Conservation (phyloP, 2,113 vertebrate species). For the Danio rerio region GRCz12tu NC_133176.1:36599501-36600000, state of each 20-base stretch:
- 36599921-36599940: conserved; percentile 50
- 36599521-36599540: too few relatives aligned
- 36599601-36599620: too few relatives aligned
- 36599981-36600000: conserved; percentile 50
- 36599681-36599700: too few relatives aligned
- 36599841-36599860: conserved; percentile 30
- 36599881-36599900: conserved; percentile 55
- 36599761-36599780: not conserved
- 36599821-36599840: conserved; percentile 22
- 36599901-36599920: conserved; percentile 32
- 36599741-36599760: not conserved
- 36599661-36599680: too few relatives aligned
- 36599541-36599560: too few relatives aligned
- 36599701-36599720: too few relatives aligned
- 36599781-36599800: not conserved
- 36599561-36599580: too few relatives aligned
- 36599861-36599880: conserved; percentile 39
- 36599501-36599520: too few relatives aligned
- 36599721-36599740: not conserved
- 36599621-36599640: too few relatives aligned
- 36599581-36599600: too few relatives aligned
- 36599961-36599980: conserved; percentile 60
- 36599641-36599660: too few relatives aligned
- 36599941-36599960: conserved; percentile 33
- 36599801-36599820: conserved; percentile 34